These are phyloP conservation scores for Limonius californicus DNA, from an alignment of 1,140 invertebrate genomes.

Conservation along the genomic window DNA sequence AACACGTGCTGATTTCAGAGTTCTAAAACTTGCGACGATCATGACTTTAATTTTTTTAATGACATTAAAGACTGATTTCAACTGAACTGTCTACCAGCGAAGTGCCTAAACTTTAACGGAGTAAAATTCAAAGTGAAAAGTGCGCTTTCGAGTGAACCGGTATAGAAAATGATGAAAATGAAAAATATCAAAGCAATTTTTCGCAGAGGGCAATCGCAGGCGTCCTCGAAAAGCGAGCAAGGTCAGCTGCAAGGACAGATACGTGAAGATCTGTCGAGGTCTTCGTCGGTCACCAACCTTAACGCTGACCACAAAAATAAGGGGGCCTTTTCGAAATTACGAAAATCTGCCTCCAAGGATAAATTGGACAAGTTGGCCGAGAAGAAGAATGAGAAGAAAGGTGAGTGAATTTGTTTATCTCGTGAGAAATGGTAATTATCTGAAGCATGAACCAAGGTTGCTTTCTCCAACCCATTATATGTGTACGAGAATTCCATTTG, in stretches of 20 bases:
- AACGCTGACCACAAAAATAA: constrained; percentile 31
- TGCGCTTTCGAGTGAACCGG: too few species aligned
- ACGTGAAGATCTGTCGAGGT: constrained; percentile 40
- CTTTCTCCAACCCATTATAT: too few species aligned
- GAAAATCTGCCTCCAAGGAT: constrained; percentile 39
- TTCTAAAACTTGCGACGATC: too few species aligned
- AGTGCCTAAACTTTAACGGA: too few species aligned
- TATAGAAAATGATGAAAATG: constrained; percentile 37
- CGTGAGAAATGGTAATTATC: neutral
- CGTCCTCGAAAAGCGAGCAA: constrained; percentile 27
- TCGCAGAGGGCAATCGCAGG: constrained; percentile 40
- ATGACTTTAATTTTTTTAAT: too few species aligned
- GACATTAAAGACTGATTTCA: too few species aligned
- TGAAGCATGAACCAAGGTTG: too few species aligned
- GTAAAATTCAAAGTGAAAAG: too few species aligned
- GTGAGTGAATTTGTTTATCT: constrained; percentile 8
- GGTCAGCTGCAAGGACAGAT: constrained; percentile 21
- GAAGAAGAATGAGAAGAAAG: constrained; percentile 38
- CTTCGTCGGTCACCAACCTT: constrained; percentile 43
- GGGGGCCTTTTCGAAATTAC: constrained; percentile 33
- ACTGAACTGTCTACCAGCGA: too few species aligned
- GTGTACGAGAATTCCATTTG: too few species aligned
- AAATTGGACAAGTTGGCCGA: constrained; percentile 38
- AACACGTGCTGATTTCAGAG: too few species aligned
- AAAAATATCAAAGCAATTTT: constrained; percentile 46